phyloP scores from a whole-genome alignment of 2,113 vertebrate species.

The Sander lucioperca region DNA sequence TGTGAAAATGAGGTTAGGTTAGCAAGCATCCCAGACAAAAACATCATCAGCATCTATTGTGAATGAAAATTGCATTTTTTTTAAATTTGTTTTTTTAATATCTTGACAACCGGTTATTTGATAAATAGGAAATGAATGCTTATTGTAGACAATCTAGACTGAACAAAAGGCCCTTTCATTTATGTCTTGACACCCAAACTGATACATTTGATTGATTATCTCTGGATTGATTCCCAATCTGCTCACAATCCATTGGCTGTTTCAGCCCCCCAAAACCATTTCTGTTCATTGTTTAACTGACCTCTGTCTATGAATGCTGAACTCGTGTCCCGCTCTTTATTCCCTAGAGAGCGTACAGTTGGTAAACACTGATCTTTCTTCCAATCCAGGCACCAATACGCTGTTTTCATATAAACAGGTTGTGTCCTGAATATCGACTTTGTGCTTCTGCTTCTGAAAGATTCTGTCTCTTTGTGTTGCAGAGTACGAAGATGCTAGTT shows the following conservation, averaged over 20 bases:
- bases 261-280: conserved; percentile 27
- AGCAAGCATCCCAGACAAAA: not conserved
- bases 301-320: conserved; percentile 23
- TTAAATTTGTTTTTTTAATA: not conserved
- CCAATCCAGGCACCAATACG: conserved; percentile 48
- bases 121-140: conserved; percentile 19
- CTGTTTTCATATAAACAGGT: conserved; percentile 28
- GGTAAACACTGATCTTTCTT: conserved; percentile 51
- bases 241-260: conserved; percentile 10
- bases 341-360: conserved; percentile 7
- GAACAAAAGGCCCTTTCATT: conserved; percentile 8
- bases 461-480: conserved; percentile 52
- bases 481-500: conserved; percentile 96
- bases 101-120: conserved; percentile 1
- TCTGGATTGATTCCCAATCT: conserved; percentile 28
- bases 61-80: conserved; percentile 15
- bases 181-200: conserved; percentile 1
- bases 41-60: not conserved
- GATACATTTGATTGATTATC: conserved; percentile 20
- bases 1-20: conserved; percentile 40
- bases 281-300: conserved; percentile 55
- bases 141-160: not conserved
- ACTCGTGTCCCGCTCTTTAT: conserved; percentile 30
- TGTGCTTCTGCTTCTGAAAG: conserved; percentile 36
- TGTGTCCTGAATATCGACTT: conserved; percentile 47